These are phyloP conservation scores for Nyctibius bracteatus DNA, from an alignment of 2,113 vertebrate genomes.

Conservation along the genomic window DNA sequence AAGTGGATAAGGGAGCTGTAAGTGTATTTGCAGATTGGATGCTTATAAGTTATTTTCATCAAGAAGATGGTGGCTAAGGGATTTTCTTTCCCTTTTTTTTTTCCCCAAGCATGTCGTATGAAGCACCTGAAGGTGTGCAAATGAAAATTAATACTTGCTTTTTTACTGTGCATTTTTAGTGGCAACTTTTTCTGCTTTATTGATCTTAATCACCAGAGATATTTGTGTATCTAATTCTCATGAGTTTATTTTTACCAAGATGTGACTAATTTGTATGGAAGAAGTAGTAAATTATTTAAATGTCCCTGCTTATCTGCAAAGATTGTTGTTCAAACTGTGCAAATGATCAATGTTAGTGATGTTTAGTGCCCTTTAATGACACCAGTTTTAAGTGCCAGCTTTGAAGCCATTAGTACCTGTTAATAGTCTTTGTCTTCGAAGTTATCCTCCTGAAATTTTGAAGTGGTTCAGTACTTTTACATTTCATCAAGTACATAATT, in stretches of 20 bases:
- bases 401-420: neutral
- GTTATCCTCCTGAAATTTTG: neutral
- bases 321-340: neutral
- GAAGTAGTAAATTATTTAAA: neutral
- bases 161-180: neutral
- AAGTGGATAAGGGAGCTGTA: neutral
- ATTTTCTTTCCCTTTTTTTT: neutral
- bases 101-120: rapidly evolving
- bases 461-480: neutral
- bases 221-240: neutral
- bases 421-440: neutral
- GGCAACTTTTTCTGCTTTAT: neutral
- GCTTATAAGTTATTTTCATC: neutral
- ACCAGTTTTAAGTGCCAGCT: neutral
- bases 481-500: neutral
- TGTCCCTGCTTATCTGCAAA: neutral
- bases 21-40: neutral
- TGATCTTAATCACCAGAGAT: neutral
- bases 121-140: neutral
- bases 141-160: neutral
- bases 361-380: neutral
- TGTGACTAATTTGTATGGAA: neutral
- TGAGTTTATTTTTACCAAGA: neutral
- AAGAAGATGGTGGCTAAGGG: neutral
- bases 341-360: neutral